Evolutionary conservation across 2,888 invertebrate species (phyloP), one percentile per base, ranked within the genome.

Genomic region (Drosophila helvetica): DNA sequence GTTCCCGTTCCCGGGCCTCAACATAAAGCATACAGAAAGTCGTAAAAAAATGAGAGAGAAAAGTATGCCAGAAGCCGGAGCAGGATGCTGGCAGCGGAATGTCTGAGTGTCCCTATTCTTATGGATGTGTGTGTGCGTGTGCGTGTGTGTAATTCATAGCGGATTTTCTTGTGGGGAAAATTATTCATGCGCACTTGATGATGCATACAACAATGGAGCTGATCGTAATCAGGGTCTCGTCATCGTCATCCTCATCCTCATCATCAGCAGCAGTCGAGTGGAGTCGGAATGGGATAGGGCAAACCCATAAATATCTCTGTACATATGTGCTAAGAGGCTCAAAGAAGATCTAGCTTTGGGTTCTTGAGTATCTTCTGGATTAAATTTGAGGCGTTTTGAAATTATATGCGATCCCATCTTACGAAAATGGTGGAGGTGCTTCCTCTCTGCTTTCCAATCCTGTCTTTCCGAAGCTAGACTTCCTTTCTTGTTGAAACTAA

Each of bases 171-270:
- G 55, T 38, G 50, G 60, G 50, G 47, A 33, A 74, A 74, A 73
- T 78, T 72, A 79, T 79, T 74, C 79, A 75, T 66, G 75, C 75
- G 43, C 47, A 79, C 48, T 72, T 66, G 70, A 71, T 79, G 62
- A 66, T 64, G 56, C 64, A 61, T 59, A 54, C 56, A 57, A 77
- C 54, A 61, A 64, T 67, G 64, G 55, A 64, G 27, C 52, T 56
- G 60, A 73, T 73, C 74, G 65, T 65, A 65, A 74, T 73, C 72
- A 73, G 59, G 30, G 58, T 46, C 74, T 53, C 72, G 52, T 65
- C 65, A 65, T 59, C 74, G 45, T 48, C 58, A 57, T 46, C 65
- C 46, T 55, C 58, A 65, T 15, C 30, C 8, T 30, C 33, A 33
- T 15, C 33, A 38, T 2, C 33, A 38, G 5, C 33, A 38, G 5